Conservation (phyloP, 2,113 vertebrate species). For the Dipodomys stephensi region DNA sequence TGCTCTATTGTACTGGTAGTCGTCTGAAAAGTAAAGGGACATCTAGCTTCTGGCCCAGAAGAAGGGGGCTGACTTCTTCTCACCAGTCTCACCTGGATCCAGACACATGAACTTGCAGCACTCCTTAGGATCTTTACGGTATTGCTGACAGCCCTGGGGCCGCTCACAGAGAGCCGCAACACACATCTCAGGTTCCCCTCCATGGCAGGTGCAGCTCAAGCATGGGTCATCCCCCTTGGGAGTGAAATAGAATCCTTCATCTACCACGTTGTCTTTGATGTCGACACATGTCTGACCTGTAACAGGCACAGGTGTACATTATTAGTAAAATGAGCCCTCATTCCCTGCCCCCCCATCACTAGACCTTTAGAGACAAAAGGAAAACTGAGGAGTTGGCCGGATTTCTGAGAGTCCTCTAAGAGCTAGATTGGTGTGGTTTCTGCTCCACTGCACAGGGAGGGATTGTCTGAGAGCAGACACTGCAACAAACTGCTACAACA, state of each 20-base stretch:
- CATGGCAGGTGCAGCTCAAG: constrained; percentile 97
- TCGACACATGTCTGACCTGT: constrained; percentile 98
- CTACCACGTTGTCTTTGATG: constrained; percentile 98
- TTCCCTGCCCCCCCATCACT: too few species aligned
- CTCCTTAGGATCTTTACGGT: constrained; percentile 97
- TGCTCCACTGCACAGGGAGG: not conserved
- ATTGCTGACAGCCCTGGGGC: constrained; percentile 97
- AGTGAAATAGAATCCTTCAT: constrained; percentile 98
- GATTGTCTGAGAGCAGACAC: not conserved
- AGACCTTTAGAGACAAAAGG: not conserved
- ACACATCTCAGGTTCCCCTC: constrained; percentile 98
- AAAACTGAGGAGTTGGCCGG: not conserved
- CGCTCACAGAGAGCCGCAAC: constrained; percentile 97
- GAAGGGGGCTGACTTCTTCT: not conserved
- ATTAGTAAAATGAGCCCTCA: not conserved
- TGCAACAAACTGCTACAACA: not conserved
- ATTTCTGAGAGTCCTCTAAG: not conserved
- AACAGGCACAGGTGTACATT: not conserved
- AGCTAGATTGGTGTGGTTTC: not conserved
- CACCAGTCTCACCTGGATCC: constrained; percentile 91
- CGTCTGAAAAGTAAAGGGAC: not conserved
- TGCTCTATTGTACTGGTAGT: too few species aligned
- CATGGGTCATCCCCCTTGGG: constrained; percentile 98
- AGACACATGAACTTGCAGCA: constrained; percentile 99
- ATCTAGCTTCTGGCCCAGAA: not conserved